Evolutionary conservation across 2,888 invertebrate genomes (phyloP), one percentile per base, ranked within the genome.

Genomic region (Papilio protenor): DNA sequence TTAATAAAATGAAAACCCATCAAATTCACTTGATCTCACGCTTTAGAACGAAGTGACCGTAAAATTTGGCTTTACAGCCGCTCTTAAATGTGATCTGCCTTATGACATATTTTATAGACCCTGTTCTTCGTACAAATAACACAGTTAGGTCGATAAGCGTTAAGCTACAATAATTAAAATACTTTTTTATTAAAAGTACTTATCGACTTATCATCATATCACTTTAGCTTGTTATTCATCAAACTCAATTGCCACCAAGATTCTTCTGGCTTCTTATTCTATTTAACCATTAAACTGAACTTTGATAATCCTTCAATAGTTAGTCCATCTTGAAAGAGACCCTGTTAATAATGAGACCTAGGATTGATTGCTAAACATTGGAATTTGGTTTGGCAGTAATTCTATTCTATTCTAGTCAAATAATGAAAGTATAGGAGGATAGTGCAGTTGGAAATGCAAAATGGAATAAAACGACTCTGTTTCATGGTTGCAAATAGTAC

Each of bases 1-100:
- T 66, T 66, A 66, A 66, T 66, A 33, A 66, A 66, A 66, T 66
- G 40, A 40, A 33, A n/a, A 40, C 66, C 40, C 40, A 66, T 66
- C 33, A 66, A 66, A n/a, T 66, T 66, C 40, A 66, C 66, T 61
- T 66, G 66, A 66, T 66, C 40, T 66, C 40, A 10, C 66, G 18
- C 40, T 66, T 66, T 40, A 66, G 18, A 66, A 40, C 66, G n/a
- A 66, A n/a, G 18, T 66, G 66, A 66, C 66, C 66, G 40, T 66
- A 40, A 66, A 66, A 66, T 66, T 66, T 66, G 40, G 40, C 40
- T 66, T 66, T 66, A 66, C 66, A 40, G 11, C 66, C 66, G 66
- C 66, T 33, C 66, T 66, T 40, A 66, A 66, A 64, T 64, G n/a
- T 40, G 66, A 66, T 66, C 66, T 66, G 66, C 40, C 66, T 66